phyloP scores from a whole-genome alignment of 64 coral and sea anemone genomes.

The Porites lutea region DNA sequence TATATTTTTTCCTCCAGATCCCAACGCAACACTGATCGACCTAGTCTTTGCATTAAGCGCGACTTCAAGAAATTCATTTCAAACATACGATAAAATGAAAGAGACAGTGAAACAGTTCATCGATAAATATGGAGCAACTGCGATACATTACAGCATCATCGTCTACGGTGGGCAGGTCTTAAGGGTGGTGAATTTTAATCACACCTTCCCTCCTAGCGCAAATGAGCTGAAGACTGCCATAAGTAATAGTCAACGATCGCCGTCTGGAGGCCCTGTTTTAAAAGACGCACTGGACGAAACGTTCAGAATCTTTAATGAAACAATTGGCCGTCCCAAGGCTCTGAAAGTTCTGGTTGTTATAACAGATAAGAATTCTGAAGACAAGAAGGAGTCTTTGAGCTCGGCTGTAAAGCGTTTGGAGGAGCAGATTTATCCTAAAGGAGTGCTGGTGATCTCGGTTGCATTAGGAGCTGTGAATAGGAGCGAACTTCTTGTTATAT shows the following conservation, averaged over 20 bases:
- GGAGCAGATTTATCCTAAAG: background rate
- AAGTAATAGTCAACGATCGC: constrained; percentile 22
- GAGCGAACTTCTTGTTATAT: constrained; percentile 13
- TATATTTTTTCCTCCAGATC: background rate
- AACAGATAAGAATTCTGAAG: constrained; percentile 64
- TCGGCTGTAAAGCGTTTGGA: constrained; percentile 18
- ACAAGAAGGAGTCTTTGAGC: background rate
- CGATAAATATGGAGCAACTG: constrained; percentile 57
- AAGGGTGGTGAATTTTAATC: constrained; percentile 58
- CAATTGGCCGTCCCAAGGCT: constrained; percentile 49
- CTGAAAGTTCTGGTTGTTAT: constrained; percentile 81
- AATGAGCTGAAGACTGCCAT: constrained; percentile 64
- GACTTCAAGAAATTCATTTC: constrained; percentile 32
- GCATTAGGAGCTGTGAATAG: constrained; percentile 24
- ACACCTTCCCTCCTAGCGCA: constrained; percentile 25
- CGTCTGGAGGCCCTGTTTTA: constrained; percentile 38
- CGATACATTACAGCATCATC: constrained; percentile 79
- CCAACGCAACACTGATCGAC: constrained; percentile 47
- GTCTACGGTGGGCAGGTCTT: constrained; percentile 44
- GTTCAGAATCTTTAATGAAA: constrained; percentile 50
- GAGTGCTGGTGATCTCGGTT: constrained; percentile 45
- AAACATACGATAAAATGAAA: constrained; percentile 52
- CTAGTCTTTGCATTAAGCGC: constrained; percentile 73
- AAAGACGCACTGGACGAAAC: constrained; percentile 59
- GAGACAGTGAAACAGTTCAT: constrained; percentile 48